Base-by-base conservation (phyloP, 2,888 invertebrate genomes). In the Cremastinae sp. region DNA sequence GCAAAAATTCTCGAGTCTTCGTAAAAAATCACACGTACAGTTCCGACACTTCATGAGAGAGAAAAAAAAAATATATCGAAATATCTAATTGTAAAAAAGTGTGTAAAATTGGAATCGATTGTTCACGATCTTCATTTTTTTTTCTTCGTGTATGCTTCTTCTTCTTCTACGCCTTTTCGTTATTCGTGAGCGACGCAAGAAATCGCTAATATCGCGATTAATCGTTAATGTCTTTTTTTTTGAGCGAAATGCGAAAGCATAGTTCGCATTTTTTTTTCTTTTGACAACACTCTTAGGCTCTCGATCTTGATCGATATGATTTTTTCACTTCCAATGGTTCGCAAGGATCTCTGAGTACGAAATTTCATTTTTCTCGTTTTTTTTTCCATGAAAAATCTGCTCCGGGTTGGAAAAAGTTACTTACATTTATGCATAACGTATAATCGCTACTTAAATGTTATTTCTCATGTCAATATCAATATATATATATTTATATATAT, bases 1-100 rank as follows among this genome's bases (percentile, higher is more conserved):
- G 79, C 79, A 79, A 81, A 81, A 81, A 79, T 78, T 62, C 77
- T 81, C 62, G 69, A 75, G 58, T 75, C 74, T 68, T 56, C 71
- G 62, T 55, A 41, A 41, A 45, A 65, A 43, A 78, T 56, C 58
- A 65, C 28, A 28, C 28, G 28, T 28, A 28, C 28, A 28, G 28
- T 28, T 28, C 5, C 77, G 70, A 71, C 73, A 43, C 39, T 18
- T 58, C 39, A 14, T 45, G 45, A 53, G 51, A 61, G 73, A 75
- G 64, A 74, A 78, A 79, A 66, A 80, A 79, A 79, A 79, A 79
- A 79, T 75, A 49, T 69, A 61, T 78, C 71, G 68, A 68, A 74
- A 70, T 62, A 66, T 62, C 64, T 56, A 78, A 72, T 80, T 3
- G 78, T 79, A 76, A 78, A 80, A 66, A 79, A 79, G 62, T 69